Base-by-base conservation (phyloP, 92 coral and sea anemone species). In the Zoanthus solanderi region DNA sequence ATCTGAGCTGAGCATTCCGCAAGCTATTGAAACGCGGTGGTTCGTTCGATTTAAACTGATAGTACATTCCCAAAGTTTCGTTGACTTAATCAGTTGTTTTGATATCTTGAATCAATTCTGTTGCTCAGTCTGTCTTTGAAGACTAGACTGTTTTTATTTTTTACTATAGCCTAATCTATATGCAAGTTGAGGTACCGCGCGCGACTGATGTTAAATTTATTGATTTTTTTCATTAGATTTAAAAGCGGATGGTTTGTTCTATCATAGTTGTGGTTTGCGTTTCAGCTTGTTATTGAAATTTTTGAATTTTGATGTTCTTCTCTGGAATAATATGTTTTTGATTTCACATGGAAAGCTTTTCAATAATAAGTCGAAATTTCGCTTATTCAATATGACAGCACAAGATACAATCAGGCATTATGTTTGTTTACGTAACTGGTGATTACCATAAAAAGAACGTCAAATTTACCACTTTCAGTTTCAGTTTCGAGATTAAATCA, bases 361-460 rank as follows among this genome's bases (percentile, higher is more conserved):
- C 2, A 50, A 7, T 5, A 10, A 50, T 23, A 50, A 50, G 68
- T 12, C n/a, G 18, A 16, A 4, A 10, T 6, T 16, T 12, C 29
- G 69, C 69, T 6, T 10, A 16, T 1, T 16, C 11, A 76, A 48
- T 52, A 13, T 56, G 69, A 16, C 17, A 28, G 11, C 3, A 48
- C 10, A 23, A 16, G 72, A 30, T 78, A 12, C 13, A 63, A 47
- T 28, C 74, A 80, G 63, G 47, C 10, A 71, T 17, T 23, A 3
- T 42, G 61, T 47, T 81, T 65, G 85, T 81, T 66, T 81, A 66
- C 58, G 85, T 18, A 18, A 66, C 28, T 42, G 6, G 28, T 81
- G 23, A 81, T 45, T 81, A 29, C 23, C 75, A 78, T 34, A 10
- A 56, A 80, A 29, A 31, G 42, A 11, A 7, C 44, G 45, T 18